Conservation (phyloP, 2,797 vertebrate species). For the Otus scops region DNA sequence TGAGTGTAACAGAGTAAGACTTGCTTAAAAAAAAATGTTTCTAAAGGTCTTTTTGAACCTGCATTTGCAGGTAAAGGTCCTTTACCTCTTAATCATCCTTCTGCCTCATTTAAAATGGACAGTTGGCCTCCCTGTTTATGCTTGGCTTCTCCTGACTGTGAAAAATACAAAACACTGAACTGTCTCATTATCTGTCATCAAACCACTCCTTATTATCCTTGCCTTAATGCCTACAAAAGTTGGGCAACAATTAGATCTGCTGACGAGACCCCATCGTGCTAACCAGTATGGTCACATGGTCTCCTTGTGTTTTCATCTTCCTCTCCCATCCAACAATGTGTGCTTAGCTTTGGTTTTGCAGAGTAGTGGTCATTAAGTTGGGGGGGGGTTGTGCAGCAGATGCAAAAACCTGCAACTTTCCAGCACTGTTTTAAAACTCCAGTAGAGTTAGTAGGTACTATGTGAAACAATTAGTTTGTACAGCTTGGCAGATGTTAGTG, state of each 20-base stretch:
- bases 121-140: neutral
- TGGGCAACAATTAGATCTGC: neutral
- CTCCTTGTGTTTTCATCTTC: neutral
- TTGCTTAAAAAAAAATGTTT: neutral
- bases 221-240: neutral
- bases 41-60: neutral
- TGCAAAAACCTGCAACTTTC: neutral
- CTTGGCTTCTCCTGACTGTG: neutral
- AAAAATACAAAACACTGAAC: neutral
- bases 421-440: neutral
- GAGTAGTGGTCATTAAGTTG: neutral
- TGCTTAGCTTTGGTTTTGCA: neutral
- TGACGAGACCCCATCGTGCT: neutral
- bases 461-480: neutral
- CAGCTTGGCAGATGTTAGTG: neutral
- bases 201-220: neutral
- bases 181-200: neutral
- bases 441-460: neutral
- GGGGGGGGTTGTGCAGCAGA: neutral
- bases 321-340: neutral
- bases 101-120: neutral
- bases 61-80: neutral
- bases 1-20: neutral
- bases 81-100: neutral
- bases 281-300: accelerated